A percentile compares a stretch with the other conserved stretches of the same genome.
Conservation (phyloP, 2,888 invertebrate genomes). For the Psylliodes chrysocephalus region DNA sequence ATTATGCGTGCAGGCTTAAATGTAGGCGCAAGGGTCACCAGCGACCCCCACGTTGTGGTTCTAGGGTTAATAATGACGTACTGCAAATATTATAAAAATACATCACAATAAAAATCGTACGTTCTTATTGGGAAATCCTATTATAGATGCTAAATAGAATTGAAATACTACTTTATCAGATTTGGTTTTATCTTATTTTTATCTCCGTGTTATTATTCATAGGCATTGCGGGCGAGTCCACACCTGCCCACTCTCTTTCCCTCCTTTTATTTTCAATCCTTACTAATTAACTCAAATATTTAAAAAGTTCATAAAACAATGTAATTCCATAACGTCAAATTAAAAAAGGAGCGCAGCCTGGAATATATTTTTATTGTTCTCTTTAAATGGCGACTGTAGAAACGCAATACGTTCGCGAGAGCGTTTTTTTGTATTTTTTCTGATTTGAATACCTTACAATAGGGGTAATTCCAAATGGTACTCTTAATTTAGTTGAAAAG, state of each 20-base stretch:
- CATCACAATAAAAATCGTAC: too few relatives aligned
- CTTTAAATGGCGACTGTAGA: constrained; percentile 41
- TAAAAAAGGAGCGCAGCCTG: constrained; percentile 37
- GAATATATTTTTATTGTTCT: constrained; percentile 45
- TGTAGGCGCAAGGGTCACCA: too few relatives aligned
- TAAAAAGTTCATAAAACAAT: constrained; percentile 46
- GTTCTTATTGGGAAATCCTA: too few relatives aligned
- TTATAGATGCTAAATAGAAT: too few relatives aligned
- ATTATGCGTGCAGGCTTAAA: too few relatives aligned
- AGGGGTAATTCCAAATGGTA: constrained; percentile 35
- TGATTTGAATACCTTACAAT: constrained; percentile 38
- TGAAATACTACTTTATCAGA: too few relatives aligned
- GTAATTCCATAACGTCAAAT: constrained; percentile 40
- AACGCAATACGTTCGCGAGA: constrained; percentile 40
- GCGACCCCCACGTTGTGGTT: too few relatives aligned
- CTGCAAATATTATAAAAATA: too few relatives aligned
- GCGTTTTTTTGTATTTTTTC: constrained; percentile 40
- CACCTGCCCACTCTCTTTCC: constrained; percentile 31
- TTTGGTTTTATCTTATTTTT: too few relatives aligned
- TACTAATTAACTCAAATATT: constrained; percentile 53
- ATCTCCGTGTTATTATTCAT: neutral
- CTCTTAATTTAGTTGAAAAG: constrained; percentile 39
- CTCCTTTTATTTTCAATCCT: constrained; percentile 47
- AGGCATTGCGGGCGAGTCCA: neutral
- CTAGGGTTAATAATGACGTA: too few relatives aligned